Conservation (phyloP, 2,113 vertebrate genomes). For the Nothocercus nigrocapillus region DNA sequence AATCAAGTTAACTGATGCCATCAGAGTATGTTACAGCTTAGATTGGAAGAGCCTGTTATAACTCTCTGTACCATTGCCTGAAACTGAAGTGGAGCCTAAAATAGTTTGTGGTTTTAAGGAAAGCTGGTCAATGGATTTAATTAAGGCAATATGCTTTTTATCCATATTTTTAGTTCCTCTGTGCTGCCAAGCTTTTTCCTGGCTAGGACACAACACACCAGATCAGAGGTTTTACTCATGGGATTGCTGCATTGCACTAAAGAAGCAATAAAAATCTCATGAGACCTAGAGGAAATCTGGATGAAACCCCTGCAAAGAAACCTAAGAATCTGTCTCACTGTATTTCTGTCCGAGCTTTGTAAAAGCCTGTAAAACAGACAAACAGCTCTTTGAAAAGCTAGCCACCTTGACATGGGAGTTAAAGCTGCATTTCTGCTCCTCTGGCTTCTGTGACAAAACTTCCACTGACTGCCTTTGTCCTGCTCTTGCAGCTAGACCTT, state of each 20-base stretch:
- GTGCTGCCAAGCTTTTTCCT: constrained; percentile 23
- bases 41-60: background rate
- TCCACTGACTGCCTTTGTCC: background rate
- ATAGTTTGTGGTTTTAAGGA: constrained; percentile 13
- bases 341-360: background rate
- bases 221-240: constrained; percentile 1
- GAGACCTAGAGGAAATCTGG: background rate
- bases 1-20: background rate
- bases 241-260: background rate
- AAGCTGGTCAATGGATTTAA: constrained; percentile 35
- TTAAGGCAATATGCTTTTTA: constrained; percentile 26
- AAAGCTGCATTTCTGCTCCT: background rate
- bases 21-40: background rate
- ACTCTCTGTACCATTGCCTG: background rate
- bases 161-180: background rate
- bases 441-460: background rate
- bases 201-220: background rate
- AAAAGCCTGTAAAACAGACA: background rate
- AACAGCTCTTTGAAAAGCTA: too few species aligned
- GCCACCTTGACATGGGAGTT: background rate
- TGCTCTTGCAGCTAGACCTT: background rate
- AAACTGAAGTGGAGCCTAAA: background rate
- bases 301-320: background rate
- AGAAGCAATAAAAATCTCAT: background rate
- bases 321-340: background rate